Conservation (phyloP, 2,113 vertebrate species). For the Heterochromis multidens region DNA sequence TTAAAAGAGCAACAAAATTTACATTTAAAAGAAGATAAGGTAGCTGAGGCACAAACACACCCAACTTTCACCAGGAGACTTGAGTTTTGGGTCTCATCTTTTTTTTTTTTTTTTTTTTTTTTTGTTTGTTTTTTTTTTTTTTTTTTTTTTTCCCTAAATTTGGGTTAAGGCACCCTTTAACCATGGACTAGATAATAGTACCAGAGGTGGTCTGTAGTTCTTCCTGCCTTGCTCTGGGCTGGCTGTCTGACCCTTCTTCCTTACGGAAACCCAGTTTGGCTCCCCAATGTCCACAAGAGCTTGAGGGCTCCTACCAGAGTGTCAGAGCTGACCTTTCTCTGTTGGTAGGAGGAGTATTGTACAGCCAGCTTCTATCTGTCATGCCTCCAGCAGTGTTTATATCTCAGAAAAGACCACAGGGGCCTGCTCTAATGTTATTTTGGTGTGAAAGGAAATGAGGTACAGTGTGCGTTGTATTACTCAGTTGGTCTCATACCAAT, state of each 20-base stretch:
- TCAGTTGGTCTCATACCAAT: neutral
- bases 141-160: neutral
- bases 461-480: slow-evolving; percentile 4
- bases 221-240: slow-evolving; percentile 11
- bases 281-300: slow-evolving; percentile 30
- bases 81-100: neutral
- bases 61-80: neutral
- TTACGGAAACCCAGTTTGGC: slow-evolving; percentile 7
- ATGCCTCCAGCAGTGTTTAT: slow-evolving; percentile 22
- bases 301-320: slow-evolving; percentile 28
- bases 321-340: slow-evolving; percentile 52
- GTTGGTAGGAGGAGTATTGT: slow-evolving; percentile 13
- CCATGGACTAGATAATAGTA: neutral
- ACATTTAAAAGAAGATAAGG: neutral
- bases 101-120: neutral
- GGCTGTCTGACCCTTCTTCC: slow-evolving; percentile 13
- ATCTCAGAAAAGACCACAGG: slow-evolving; percentile 17
- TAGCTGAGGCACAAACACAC: neutral
- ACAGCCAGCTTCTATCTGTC: slow-evolving; percentile 18
- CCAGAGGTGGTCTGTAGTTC: slow-evolving; percentile 5
- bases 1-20: no score
- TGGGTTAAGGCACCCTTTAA: neutral
- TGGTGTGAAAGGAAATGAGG: slow-evolving; percentile 28
- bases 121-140: neutral
- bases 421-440: slow-evolving; percentile 8